Evolutionary conservation across 2,797 vertebrate species (phyloP).

Genomic region (Sebastolobus altivelis): DNA sequence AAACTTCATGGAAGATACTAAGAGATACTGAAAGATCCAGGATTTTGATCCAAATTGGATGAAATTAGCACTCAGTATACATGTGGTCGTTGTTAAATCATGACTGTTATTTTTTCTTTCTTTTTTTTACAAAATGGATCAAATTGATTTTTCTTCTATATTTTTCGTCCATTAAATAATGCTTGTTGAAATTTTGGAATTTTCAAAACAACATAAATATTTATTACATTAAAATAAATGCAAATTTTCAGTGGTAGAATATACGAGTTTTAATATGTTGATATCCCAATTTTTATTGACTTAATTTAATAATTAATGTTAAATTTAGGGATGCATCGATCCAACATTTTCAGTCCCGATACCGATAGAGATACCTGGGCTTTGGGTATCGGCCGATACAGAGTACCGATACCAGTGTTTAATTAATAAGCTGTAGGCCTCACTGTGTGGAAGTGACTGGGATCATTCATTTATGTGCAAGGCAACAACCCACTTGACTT

Average conservation of each 20-base stretch:
- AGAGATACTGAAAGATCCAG: background rate
- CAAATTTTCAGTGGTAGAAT: background rate
- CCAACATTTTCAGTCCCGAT: no score
- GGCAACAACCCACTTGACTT: no score
- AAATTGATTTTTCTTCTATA: background rate
- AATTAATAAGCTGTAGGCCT: no score
- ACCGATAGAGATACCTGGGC: no score
- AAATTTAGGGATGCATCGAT: background rate
- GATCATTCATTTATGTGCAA: no score
- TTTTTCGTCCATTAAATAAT: background rate
- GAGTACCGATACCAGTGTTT: no score
- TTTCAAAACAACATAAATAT: background rate
- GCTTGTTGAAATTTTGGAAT: background rate
- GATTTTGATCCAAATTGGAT: conserved; percentile 23
- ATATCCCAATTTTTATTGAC: background rate
- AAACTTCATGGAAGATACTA: conserved; percentile 8
- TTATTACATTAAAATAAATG: background rate
- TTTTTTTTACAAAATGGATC: background rate
- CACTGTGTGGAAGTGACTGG: background rate
- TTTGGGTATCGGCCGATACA: no score
- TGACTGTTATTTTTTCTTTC: background rate
- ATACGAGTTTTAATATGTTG: background rate
- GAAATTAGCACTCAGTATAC: conserved; percentile 19
- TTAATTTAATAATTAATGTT: background rate
- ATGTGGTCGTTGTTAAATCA: background rate